phyloP scores from a whole-genome alignment of 2,888 invertebrate genomes.

The Thecophora atra region DNA sequence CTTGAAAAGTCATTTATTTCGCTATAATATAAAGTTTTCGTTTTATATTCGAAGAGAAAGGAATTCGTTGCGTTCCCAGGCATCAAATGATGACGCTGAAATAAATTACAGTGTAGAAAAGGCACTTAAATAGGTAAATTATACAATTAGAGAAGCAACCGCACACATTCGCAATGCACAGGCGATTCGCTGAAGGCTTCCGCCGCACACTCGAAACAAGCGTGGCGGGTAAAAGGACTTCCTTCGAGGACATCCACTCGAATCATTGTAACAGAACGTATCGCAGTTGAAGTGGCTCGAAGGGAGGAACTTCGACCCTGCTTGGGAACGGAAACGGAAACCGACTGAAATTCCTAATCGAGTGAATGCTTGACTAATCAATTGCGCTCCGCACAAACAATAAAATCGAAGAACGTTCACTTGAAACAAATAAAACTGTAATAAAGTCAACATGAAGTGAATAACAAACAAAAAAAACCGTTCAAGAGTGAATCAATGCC shows the following conservation, averaged over 20 bases:
- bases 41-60: too few relatives aligned
- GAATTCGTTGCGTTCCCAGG: constrained; percentile 24
- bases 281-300: constrained; percentile 16
- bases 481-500: not conserved
- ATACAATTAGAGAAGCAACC: constrained; percentile 39
- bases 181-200: constrained; percentile 21
- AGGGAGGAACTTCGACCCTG: constrained; percentile 37
- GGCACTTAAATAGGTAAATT: constrained; percentile 42
- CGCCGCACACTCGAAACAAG: not conserved
- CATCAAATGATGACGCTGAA: constrained; percentile 33
- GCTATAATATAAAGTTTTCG: too few relatives aligned
- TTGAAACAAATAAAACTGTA: constrained; percentile 51
- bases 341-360: constrained; percentile 49
- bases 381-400: constrained; percentile 16
- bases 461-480: constrained; percentile 40
- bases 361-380: constrained; percentile 41
- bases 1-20: not conserved
- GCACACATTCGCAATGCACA: constrained; percentile 16
- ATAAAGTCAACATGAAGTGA: constrained; percentile 44
- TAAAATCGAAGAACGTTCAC: constrained; percentile 34
- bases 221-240: not conserved
- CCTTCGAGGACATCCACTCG: constrained; percentile 33
- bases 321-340: constrained; percentile 56
- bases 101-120: constrained; percentile 35
- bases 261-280: constrained; percentile 33